Evolutionary conservation across 2,797 vertebrate species (phyloP).

Genomic region (Apogon talboti): DNA sequence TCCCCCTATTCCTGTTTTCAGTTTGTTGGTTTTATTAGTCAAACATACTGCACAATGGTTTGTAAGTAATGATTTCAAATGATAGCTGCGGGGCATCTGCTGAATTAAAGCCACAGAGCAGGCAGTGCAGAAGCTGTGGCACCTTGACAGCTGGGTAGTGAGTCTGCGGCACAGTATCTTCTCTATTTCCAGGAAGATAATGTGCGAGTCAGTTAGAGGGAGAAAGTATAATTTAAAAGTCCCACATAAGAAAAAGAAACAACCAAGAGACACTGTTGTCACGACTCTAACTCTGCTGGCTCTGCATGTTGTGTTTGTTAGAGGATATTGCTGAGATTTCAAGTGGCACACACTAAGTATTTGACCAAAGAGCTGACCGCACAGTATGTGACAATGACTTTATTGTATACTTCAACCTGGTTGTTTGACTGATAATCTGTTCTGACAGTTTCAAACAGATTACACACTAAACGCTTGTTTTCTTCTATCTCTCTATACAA

Average conservation of each 20-base stretch:
- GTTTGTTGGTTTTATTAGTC: constrained; percentile 71
- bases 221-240: constrained; percentile 23
- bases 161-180: constrained; percentile 16
- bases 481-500: constrained; percentile 6
- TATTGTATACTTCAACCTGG: constrained; percentile 23
- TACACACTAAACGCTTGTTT: constrained; percentile 14
- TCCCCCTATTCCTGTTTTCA: constrained; percentile 34
- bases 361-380: constrained; percentile 32
- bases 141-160: constrained; percentile 63
- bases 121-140: constrained; percentile 45
- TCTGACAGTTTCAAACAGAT: constrained; percentile 26
- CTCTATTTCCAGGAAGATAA: constrained; percentile 28
- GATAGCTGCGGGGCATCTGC: constrained; percentile 60
- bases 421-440: constrained; percentile 24
- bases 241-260: constrained; percentile 14
- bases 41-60: constrained; percentile 53
- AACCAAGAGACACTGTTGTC: constrained; percentile 19
- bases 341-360: constrained; percentile 20
- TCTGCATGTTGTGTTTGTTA: constrained; percentile 17
- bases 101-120: constrained; percentile 57
- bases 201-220: constrained; percentile 31
- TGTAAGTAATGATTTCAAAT: constrained; percentile 65
- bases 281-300: constrained; percentile 7
- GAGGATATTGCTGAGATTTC: constrained; percentile 31
- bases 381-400: constrained; percentile 24